Percentiles rank a stretch among this genome's conserved stretches.
phyloP scores from a whole-genome alignment of 2,113 vertebrate genomes.

The Catharus fuscescens region DNA sequence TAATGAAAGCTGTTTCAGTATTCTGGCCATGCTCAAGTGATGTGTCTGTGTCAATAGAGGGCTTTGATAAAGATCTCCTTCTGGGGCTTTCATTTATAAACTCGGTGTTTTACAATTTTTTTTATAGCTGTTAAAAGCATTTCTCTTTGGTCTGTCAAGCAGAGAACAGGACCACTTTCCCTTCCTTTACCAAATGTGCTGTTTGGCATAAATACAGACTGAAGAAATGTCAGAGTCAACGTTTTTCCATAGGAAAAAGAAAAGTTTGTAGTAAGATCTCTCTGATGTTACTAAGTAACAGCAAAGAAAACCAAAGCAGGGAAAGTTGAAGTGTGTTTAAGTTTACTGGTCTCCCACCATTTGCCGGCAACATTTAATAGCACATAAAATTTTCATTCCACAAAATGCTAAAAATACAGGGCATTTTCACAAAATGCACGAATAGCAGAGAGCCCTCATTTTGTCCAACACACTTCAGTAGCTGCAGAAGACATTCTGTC shows the following conservation, averaged over 20 bases:
- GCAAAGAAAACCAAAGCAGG: neutral
- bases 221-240: neutral
- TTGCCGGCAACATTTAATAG: neutral
- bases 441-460: neutral
- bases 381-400: neutral
- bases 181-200: neutral
- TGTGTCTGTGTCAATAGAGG: neutral
- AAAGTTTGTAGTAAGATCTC: neutral
- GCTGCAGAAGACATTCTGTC: neutral
- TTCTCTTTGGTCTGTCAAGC: neutral
- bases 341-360: neutral
- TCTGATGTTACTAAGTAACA: neutral
- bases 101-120: neutral
- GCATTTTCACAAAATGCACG: neutral
- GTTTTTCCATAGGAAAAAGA: neutral
- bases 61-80: constrained; percentile 3
- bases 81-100: neutral
- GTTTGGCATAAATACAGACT: neutral
- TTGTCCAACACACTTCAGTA: neutral
- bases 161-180: neutral
- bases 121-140: constrained; percentile 2
- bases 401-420: neutral
- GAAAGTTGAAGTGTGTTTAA: neutral
- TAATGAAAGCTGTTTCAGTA: neutral
- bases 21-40: neutral